These are phyloP conservation scores for Hybos culiciformis DNA, from an alignment of 2,888 invertebrate genomes.

Conservation along the genomic window DNA sequence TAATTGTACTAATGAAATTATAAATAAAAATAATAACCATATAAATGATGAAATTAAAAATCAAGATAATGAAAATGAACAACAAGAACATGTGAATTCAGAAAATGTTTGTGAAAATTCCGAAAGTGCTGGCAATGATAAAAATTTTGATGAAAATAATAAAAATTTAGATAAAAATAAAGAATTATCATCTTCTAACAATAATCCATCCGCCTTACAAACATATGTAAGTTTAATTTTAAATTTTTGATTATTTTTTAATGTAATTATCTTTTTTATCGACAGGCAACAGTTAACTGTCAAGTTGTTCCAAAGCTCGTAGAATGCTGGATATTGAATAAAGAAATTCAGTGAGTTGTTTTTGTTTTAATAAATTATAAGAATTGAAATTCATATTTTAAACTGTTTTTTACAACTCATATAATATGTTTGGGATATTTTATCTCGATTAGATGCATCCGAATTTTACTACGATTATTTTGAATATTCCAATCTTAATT, in stretches of 20 bases:
- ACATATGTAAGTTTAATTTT: conserved; percentile 38
- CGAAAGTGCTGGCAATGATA: too few species aligned
- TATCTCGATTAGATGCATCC: too few species aligned
- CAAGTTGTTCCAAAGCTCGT: conserved; percentile 65
- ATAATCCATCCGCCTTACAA: conserved; percentile 38
- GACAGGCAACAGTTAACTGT: conserved; percentile 63
- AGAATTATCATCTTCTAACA: too few species aligned
- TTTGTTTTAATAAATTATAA: neutral
- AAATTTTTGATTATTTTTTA: neutral
- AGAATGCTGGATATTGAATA: conserved; percentile 69
- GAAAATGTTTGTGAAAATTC: neutral
- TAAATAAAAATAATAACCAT: conserved; percentile 8
- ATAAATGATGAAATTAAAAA: neutral
- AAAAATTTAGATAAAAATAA: conserved; percentile 12
- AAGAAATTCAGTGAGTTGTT: conserved; percentile 56
- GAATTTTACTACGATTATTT: too few species aligned
- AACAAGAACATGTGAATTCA: conserved; percentile 10
- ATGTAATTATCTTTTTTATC: conserved; percentile 10
- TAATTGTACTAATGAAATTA: too few species aligned
- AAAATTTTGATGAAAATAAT: neutral
- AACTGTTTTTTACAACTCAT: too few species aligned
- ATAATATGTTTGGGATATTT: too few species aligned
- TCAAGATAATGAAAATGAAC: conserved; percentile 4
- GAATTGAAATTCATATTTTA: too few species aligned
- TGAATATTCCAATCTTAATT: too few species aligned